Conservation (phyloP, 2,888 invertebrate species). For the Danaus chrysippus region DNA sequence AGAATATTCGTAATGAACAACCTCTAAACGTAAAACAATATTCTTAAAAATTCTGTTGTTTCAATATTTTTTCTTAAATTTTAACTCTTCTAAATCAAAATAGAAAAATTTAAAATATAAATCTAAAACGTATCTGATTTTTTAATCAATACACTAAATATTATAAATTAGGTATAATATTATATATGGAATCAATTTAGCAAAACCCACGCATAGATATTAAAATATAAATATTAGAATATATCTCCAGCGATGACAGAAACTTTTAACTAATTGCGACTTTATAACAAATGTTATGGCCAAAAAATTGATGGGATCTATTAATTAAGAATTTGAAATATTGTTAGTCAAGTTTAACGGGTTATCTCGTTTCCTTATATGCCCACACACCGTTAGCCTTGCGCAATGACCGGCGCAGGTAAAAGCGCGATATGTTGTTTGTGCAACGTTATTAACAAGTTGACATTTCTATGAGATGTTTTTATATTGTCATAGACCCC, state of each 20-base stretch:
- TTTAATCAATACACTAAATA: too few species aligned
- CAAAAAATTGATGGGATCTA: background rate
- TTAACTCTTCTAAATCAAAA: too few species aligned
- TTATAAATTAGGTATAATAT: too few species aligned
- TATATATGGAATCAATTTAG: too few species aligned
- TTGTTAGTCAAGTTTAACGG: constrained; percentile 15
- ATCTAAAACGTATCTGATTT: too few species aligned
- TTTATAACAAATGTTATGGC: background rate
- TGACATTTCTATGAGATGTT: constrained; percentile 14
- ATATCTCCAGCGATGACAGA: background rate
- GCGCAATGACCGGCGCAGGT: constrained; percentile 43
- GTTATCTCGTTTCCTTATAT: constrained; percentile 54
- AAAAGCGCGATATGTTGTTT: constrained; percentile 58
- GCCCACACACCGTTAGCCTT: constrained; percentile 49
- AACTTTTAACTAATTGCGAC: background rate
- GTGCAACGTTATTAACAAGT: constrained; percentile 44
- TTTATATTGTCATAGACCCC: background rate
- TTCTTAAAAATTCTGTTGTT: too few species aligned
- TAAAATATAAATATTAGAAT: background rate
- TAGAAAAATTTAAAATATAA: too few species aligned
- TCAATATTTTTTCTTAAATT: too few species aligned
- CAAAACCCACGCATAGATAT: too few species aligned
- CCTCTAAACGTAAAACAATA: too few species aligned
- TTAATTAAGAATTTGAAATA: constrained; percentile 3
- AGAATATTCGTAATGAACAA: too few species aligned